Percentiles rank a stretch among this genome's conserved stretches.
Conservation (phyloP, 2,888 invertebrate species). For the Caenorhabditis sinica region DNA sequence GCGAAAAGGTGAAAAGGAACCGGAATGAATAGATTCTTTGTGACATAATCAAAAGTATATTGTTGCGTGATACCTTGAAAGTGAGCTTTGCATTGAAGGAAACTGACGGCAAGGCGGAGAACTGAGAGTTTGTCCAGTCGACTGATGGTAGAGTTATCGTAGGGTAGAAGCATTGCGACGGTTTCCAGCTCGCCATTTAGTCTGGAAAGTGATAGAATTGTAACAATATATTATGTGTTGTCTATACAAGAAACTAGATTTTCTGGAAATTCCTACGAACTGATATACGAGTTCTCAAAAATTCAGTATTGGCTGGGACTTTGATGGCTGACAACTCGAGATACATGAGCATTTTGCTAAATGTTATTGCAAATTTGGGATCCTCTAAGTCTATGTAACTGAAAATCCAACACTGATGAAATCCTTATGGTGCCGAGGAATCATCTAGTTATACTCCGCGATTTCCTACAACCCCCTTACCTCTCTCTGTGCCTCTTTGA, state of each 20-base stretch:
- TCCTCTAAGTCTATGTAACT: no score
- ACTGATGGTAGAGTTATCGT: slow-evolving; percentile 87
- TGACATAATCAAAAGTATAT: slow-evolving; percentile 25
- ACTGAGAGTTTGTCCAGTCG: slow-evolving; percentile 98
- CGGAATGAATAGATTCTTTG: slow-evolving; percentile 22
- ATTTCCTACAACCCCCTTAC: slow-evolving; percentile 10
- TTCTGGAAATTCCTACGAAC: no score
- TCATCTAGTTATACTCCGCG: not conserved
- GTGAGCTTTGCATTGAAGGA: slow-evolving; percentile 98
- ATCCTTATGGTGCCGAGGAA: no score
- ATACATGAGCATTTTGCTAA: no score
- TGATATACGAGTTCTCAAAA: no score
- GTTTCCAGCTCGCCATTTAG: slow-evolving; percentile 98
- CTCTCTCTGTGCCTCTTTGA: slow-evolving; percentile 98
- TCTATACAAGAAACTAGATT: no score
- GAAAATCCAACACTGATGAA: no score
- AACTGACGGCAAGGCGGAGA: slow-evolving; percentile 97
- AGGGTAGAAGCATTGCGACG: slow-evolving; percentile 87
- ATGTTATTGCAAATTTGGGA: no score
- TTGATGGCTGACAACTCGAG: no score
- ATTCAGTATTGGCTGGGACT: no score
- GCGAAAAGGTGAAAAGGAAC: not conserved
- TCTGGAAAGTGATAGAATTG: slow-evolving; percentile 86
- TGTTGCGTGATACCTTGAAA: slow-evolving; percentile 91
- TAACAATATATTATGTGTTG: no score